phyloP scores from a whole-genome alignment of 2,888 invertebrate species.

The Tricholauxania praeusta region DNA sequence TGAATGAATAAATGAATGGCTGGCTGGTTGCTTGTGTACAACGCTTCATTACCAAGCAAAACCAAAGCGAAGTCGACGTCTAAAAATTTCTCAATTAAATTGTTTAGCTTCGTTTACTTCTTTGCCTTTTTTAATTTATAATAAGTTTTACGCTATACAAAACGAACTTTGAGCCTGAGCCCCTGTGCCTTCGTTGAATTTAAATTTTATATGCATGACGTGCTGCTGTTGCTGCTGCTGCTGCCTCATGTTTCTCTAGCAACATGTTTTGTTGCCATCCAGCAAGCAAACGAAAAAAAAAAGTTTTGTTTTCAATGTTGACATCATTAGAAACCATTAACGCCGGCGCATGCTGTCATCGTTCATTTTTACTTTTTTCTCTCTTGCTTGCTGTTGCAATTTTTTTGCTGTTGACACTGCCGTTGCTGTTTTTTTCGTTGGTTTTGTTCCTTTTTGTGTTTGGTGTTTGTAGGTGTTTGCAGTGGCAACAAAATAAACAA shows the following conservation, averaged over 20 bases:
- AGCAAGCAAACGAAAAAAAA: not conserved
- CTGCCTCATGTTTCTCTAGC: conserved; percentile 3
- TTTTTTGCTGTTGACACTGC: not conserved
- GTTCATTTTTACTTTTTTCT: conserved; percentile 31
- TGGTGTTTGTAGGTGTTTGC: conserved; percentile 25
- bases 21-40: no score
- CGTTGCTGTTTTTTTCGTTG: not conserved
- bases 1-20: no score
- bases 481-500: conserved; percentile 16
- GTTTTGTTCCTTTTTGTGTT: not conserved
- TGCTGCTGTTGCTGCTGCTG: conserved; percentile 9
- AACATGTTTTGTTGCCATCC: not conserved
- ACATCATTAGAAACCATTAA: conserved; percentile 48
- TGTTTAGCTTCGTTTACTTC: conserved; percentile 14
- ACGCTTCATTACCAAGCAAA: not conserved
- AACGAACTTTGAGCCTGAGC: conserved; percentile 7
- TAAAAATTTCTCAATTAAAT: conserved; percentile 38
- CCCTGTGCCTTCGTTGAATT: not conserved
- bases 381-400: conserved; percentile 33
- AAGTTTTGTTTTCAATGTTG: conserved; percentile 2
- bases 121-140: conserved; percentile 5
- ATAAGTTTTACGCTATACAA: not conserved
- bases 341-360: conserved; percentile 47
- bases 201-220: conserved; percentile 30
- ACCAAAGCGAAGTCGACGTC: conserved; percentile 9